Conservation (phyloP, 1,140 invertebrate species). For the Neotoxoptera formosana region DNA sequence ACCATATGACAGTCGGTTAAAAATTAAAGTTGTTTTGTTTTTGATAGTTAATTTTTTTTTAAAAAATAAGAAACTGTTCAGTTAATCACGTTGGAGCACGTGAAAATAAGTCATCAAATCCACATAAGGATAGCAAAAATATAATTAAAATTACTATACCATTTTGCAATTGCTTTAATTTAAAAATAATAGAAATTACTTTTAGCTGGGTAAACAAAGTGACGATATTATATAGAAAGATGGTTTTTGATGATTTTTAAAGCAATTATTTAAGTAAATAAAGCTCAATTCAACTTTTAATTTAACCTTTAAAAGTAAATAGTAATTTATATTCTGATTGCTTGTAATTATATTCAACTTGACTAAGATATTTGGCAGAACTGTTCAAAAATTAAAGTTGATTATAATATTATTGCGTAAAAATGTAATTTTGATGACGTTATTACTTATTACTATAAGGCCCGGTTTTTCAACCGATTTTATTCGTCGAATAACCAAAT, state of each 20-base stretch:
- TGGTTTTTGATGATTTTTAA: neutral
- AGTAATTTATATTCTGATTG: neutral
- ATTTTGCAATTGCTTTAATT: neutral
- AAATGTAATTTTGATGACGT: too few relatives aligned
- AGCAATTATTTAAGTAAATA: neutral
- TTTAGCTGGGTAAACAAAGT: neutral
- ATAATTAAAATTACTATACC: neutral
- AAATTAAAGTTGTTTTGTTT: too few relatives aligned
- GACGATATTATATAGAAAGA: neutral
- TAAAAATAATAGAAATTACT: neutral
- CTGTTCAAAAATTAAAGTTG: neutral
- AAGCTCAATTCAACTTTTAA: neutral
- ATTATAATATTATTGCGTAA: too few relatives aligned
- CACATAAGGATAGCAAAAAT: neutral
- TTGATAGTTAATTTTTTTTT: neutral
- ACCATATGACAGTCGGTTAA: too few relatives aligned
- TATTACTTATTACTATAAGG: too few relatives aligned
- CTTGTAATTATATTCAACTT: neutral
- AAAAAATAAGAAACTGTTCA: neutral
- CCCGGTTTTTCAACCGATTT: too few relatives aligned
- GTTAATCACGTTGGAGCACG: neutral
- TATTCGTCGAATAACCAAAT: too few relatives aligned
- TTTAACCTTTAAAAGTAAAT: neutral
- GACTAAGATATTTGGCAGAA: neutral
- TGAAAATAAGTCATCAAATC: too few relatives aligned